phyloP scores from a whole-genome alignment of 2,113 vertebrate species.

The Melierax canorus region DNA sequence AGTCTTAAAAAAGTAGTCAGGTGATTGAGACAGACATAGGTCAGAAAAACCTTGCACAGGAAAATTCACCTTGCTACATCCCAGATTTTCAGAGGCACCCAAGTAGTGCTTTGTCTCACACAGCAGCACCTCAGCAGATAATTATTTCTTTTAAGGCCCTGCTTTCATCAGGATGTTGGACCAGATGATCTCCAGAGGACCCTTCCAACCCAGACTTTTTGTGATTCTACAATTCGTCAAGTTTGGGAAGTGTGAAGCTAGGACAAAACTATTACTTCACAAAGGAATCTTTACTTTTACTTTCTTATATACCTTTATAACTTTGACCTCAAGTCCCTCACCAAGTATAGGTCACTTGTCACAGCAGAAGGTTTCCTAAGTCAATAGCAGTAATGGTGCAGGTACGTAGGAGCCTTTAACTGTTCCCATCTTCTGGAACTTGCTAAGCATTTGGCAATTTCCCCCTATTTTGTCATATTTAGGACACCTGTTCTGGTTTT shows the following conservation, averaged over 20 bases:
- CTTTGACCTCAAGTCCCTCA: neutral
- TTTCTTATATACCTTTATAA: neutral
- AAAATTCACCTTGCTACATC: neutral
- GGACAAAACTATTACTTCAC: neutral
- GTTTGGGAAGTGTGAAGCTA: neutral
- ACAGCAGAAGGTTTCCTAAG: neutral
- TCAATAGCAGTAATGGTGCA: neutral
- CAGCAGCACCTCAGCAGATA: neutral
- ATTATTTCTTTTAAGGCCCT: neutral
- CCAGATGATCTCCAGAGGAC: neutral
- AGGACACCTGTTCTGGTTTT: neutral
- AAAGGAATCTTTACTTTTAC: neutral
- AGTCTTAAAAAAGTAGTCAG: neutral
- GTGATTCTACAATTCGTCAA: neutral
- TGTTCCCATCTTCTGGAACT: neutral
- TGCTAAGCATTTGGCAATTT: neutral
- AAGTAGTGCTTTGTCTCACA: neutral
- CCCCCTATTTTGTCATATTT: neutral
- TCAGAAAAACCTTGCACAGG: neutral
- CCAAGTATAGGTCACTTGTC: neutral
- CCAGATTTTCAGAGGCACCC: neutral
- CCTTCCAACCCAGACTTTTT: neutral
- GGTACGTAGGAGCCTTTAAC: neutral
- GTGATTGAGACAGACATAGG: neutral
- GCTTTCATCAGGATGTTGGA: neutral